Conservation (phyloP, 2,888 invertebrate species). For the Drosophila austrosaltans region DNA sequence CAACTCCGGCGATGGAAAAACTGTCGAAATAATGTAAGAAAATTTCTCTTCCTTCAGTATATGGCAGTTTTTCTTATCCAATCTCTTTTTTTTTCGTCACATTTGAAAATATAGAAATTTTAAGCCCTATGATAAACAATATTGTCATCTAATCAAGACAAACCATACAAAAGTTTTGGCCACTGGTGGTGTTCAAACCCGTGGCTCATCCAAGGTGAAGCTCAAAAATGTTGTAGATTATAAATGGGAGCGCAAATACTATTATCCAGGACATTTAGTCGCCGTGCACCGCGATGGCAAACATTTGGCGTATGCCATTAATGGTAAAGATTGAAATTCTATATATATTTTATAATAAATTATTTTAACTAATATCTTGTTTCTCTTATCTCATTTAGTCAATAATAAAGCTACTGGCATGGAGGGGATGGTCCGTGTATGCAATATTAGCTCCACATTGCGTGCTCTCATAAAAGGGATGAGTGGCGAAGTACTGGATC, state of each 20-base stretch:
- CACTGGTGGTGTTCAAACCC: constrained; percentile 89
- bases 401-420: constrained; percentile 82
- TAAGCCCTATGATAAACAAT: constrained; percentile 78
- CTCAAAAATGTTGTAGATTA: constrained; percentile 95
- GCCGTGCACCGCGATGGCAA: constrained; percentile 94
- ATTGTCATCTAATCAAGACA: constrained; percentile 77
- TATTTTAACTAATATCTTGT: too few species aligned
- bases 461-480: constrained; percentile 94
- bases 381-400: constrained; percentile 60
- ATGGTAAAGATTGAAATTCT: constrained; percentile 86
- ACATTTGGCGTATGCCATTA: constrained; percentile 95
- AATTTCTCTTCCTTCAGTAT: neutral
- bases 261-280: constrained; percentile 93
- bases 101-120: constrained; percentile 66
- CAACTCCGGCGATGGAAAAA: constrained; percentile 42
- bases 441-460: constrained; percentile 87
- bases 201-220: constrained; percentile 95
- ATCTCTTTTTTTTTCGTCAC: neutral
- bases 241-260: constrained; percentile 95
- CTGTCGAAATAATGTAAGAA: constrained; percentile 62
- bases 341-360: neutral
- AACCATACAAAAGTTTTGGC: constrained; percentile 89
- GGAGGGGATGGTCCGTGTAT: constrained; percentile 92
- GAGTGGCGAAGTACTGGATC: constrained; percentile 94
- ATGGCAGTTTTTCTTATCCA: neutral